These are phyloP conservation scores for Eulimnadia texana DNA, from an alignment of 1,140 invertebrate species.

Conservation along the genomic window DNA sequence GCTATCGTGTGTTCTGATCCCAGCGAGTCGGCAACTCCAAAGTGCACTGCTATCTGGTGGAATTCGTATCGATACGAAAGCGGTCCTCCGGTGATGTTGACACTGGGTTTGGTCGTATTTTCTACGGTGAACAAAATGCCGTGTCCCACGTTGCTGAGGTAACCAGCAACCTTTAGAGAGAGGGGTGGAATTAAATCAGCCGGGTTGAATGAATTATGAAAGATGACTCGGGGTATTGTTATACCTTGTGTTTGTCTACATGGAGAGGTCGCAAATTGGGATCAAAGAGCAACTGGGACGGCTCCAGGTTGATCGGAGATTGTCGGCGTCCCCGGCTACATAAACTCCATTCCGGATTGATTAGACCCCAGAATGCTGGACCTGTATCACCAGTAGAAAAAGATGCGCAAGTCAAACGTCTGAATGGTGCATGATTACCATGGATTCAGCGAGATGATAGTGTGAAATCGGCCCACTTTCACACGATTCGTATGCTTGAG, in stretches of 20 bases:
- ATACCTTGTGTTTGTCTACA: slow-evolving; percentile 80
- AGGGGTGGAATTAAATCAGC: background rate
- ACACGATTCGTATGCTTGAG: no score
- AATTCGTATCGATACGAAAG: slow-evolving; percentile 88
- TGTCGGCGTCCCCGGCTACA: slow-evolving; percentile 85
- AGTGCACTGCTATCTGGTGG: slow-evolving; percentile 89
- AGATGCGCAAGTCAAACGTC: background rate
- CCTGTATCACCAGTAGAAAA: slow-evolving; percentile 44
- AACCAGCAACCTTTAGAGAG: slow-evolving; percentile 57
- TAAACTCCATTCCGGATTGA: slow-evolving; percentile 92
- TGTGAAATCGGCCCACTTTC: no score
- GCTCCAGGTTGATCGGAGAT: slow-evolving; percentile 90
- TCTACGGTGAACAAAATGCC: slow-evolving; percentile 28
- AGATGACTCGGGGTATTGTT: no score
- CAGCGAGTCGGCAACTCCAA: slow-evolving; percentile 65
- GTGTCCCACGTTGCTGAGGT: slow-evolving; percentile 75
- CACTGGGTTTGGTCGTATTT: slow-evolving; percentile 32
- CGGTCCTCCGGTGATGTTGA: slow-evolving; percentile 89
- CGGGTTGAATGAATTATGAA: no score
- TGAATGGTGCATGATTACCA: no score
- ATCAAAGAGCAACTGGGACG: slow-evolving; percentile 81
- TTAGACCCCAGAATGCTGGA: slow-evolving; percentile 88
- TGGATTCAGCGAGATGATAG: no score
- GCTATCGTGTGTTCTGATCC: slow-evolving; percentile 90
- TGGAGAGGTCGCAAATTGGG: slow-evolving; percentile 73